Base-by-base conservation (phyloP, 2,888 invertebrate species). In the Macaria liturata region DNA sequence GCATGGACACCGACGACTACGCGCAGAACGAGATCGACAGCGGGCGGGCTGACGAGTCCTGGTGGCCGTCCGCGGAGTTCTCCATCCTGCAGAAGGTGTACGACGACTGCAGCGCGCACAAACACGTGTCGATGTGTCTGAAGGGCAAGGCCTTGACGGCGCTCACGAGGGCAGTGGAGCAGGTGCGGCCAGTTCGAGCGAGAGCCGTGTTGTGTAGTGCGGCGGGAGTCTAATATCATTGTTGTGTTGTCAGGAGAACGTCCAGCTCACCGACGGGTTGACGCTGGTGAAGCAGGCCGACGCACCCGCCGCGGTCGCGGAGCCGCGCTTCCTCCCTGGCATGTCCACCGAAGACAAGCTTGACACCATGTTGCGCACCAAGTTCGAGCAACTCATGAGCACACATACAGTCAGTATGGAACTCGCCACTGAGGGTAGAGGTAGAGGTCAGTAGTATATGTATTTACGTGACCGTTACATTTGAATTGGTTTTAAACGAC, bases 321-420 rank as follows among this genome's bases (percentile, higher is more conserved):
- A 94, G 84, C 93, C 93, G 52, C 89, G 94, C 61, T 91, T 93
- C 71, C 88, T 94, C 72, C 88, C 90, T 67, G 92, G 89, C 49
- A 86, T 94, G 83, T 83, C 92, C 46, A 86, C 90, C 32, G 84
- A 94, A 68, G 94, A 94, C 72, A 93, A 93, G 75, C 78, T 92
- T 70, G 92, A 92, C 67, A 81, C 86, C 53, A 86, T 93, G 80
- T 80, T 94, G 64, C 86, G 86, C 51, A 83, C 81, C 55, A 91
- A 94, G 70, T 87, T 94, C 65, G 92, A 93, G 75, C 93, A 93
- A 67, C 91, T 95, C 65, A 85, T 95, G 75, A 92, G 93, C 66
- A 93, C 95, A 3, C 95, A 95, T 81, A 93, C 94, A 42, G 82
- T 95, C 50, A 93, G 93, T 54, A 88, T 95, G 80, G 94, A 95